phyloP scores from a whole-genome alignment of 2,888 invertebrate species.

The Ophion slaviceki region DNA sequence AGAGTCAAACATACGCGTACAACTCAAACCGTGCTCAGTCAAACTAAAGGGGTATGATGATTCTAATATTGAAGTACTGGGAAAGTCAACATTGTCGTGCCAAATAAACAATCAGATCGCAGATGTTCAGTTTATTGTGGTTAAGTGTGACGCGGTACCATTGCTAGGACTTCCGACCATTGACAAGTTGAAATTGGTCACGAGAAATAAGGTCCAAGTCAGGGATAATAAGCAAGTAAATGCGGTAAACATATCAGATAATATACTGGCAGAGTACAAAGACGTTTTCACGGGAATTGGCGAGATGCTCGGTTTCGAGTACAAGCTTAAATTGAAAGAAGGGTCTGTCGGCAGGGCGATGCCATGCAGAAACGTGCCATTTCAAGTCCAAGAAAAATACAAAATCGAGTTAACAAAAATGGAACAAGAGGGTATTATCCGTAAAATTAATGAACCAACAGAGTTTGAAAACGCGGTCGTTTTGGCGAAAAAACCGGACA shows the following conservation, averaged over 20 bases:
- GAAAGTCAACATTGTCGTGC: not conserved
- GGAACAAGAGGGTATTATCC: conserved; percentile 9
- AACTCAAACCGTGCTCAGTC: not conserved
- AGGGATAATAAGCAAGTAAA: not conserved
- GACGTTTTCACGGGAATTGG: conserved; percentile 63
- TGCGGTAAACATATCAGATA: not conserved
- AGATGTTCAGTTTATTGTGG: conserved; percentile 1
- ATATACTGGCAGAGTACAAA: conserved; percentile 8
- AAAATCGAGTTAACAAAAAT: not conserved
- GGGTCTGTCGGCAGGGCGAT: conserved; percentile 48
- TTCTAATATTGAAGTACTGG: not conserved
- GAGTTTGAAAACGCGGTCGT: conserved; percentile 62
- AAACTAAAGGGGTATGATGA: not conserved
- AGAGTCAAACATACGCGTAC: not conserved
- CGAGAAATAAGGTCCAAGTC: not conserved
- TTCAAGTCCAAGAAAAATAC: not conserved
- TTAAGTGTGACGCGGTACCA: conserved; percentile 8
- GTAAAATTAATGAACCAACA: conserved; percentile 16
- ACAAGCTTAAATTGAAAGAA: conserved; percentile 61
- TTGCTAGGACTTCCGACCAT: not conserved
- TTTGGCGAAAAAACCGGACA: conserved; percentile 63
- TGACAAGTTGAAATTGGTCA: not conserved
- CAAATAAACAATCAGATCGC: not conserved
- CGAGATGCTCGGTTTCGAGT: conserved; percentile 55
- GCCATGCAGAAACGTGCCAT: conserved; percentile 12